Percentiles rank a stretch among this genome's conserved stretches.
These are phyloP conservation scores for Bicyclus anynana DNA, from an alignment of 1,140 invertebrate genomes.

Conservation along the genomic window DNA sequence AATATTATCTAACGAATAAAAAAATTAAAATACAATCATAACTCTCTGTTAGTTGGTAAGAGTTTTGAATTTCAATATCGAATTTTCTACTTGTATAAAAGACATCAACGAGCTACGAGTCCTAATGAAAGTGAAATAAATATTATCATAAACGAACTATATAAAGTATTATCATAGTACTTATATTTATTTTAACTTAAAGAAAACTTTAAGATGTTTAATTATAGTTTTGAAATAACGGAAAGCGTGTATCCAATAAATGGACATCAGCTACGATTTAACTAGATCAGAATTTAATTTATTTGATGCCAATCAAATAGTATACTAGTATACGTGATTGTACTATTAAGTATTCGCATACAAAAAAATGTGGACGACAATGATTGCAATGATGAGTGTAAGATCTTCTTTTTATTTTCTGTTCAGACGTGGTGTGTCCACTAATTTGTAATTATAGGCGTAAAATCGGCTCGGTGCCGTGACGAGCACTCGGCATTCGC, in stretches of 20 bases:
- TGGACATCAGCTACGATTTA: no score
- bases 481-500: conserved; percentile 46
- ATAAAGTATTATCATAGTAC: no score
- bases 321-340: conserved; percentile 2
- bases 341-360: not conserved
- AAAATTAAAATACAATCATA: no score
- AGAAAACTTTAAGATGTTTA: no score
- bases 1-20: no score
- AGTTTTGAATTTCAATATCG: no score
- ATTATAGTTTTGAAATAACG: no score
- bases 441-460: conserved; percentile 62
- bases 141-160: no score
- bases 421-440: conserved; percentile 22
- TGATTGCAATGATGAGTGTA: conserved; percentile 14
- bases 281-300: not conserved
- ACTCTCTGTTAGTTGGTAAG: not conserved
- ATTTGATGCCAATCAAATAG: not conserved
- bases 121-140: not conserved
- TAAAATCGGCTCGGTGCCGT: conserved; percentile 55
- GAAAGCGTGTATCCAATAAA: no score
- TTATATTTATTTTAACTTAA: not conserved
- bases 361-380: conserved; percentile 14
- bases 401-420: conserved; percentile 23
- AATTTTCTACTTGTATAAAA: conserved; percentile 21
- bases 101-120: conserved; percentile 49